Base-by-base conservation (phyloP, 1,140 invertebrate genomes). In the Orius laevigatus region DNA sequence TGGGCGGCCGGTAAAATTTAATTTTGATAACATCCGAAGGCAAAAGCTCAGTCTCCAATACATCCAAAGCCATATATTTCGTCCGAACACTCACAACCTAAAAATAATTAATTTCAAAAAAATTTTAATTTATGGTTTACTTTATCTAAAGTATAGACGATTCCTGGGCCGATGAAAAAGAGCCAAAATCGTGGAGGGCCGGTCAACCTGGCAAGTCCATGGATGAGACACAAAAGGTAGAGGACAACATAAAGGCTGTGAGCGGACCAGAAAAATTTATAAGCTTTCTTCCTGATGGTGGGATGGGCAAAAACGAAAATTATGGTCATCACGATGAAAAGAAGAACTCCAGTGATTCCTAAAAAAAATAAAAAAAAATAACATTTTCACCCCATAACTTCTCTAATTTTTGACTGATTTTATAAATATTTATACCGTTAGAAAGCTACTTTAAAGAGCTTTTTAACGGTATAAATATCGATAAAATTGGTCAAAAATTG, bases 221-320 rank as follows among this genome's bases (percentile, higher is more conserved):
- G 95, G 34, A 98, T 75, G 25, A 98, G 67, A 54, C 79, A 86
- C 5, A 99, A 65, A 0, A 86, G 76, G 60, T 98, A 99, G 2
- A 98, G 68, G 0, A 85, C 62, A 20, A 95, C 76, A 59, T 97
- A 94, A 0, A 98, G 72, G 15, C 87, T 84, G 63, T 98, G 95
- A n/a, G 94, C 88, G 11, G 81, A 76, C 89, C 94, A 97, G 66
- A 98, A 98, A 65, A 89, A 95, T 48, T 88, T 88, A 64, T 94
- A 96, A 0, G 91, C 92, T 57, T 87, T 83, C 59, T 92, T 87
- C 2, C 95, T 71, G 20, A 98, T 89, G 2, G 78, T 81, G 0
- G 93, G 90, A 64, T 96, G 91, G 0, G 95, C 91, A 63, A 98
- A 99, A 1, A 96, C 83, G 61, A 96, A 97, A 48, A 98, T 96